A percentile compares a stretch with the other conserved stretches of the same genome.
phyloP scores from a whole-genome alignment of 2,113 vertebrate species.

The Sebastes schlegelii region DNA sequence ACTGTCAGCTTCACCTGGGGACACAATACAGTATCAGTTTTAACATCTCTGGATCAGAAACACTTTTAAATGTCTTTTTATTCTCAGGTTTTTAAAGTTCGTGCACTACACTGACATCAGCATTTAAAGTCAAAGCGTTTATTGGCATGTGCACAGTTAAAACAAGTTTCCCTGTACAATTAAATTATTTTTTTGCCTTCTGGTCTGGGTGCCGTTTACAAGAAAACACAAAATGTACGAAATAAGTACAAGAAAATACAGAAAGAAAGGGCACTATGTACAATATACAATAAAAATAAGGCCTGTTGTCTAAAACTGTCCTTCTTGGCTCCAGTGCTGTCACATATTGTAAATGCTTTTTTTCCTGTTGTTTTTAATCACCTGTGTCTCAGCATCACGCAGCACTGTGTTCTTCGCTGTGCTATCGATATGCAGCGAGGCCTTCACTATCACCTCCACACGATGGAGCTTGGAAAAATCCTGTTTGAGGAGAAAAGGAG shows the following conservation, averaged over 20 bases:
- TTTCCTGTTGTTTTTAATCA: conserved; percentile 49
- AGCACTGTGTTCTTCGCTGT: conserved; percentile 86
- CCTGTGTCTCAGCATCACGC: conserved; percentile 86
- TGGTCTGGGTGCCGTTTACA: no score
- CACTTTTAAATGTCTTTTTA: not conserved
- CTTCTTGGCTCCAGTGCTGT: not conserved
- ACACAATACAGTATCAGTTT: not conserved
- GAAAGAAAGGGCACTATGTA: no score
- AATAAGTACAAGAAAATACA: no score
- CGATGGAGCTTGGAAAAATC: conserved; percentile 89
- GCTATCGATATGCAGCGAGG: conserved; percentile 85
- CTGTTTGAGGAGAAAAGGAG: conserved; percentile 74
- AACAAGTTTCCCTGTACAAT: no score
- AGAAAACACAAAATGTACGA: no score
- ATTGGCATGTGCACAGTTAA: no score
- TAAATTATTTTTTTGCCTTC: no score
- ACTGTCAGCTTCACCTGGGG: conserved; percentile 90
- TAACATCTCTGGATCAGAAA: not conserved
- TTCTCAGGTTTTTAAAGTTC: not conserved
- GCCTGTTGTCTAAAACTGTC: not conserved
- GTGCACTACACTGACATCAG: not conserved
- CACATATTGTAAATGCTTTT: not conserved
- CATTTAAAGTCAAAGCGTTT: not conserved
- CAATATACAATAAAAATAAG: no score
- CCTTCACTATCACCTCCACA: conserved; percentile 88